These are phyloP conservation scores for Spea hammondii DNA, from an alignment of 2,797 vertebrate genomes.

Conservation along the genomic window DNA sequence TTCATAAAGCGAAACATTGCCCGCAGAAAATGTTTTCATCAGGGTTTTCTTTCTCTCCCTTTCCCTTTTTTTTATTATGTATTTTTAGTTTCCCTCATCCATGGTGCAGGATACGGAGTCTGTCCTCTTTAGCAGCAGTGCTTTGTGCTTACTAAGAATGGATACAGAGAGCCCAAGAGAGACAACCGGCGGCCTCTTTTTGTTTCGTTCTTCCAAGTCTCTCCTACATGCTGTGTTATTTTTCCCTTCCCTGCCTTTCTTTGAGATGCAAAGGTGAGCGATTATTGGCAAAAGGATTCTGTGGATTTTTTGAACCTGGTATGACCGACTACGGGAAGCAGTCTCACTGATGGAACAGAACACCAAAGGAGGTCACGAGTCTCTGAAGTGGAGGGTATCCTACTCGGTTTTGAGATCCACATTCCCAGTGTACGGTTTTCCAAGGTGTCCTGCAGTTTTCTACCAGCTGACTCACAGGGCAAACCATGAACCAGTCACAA, in stretches of 20 bases:
- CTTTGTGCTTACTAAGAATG: slow-evolving; percentile 69
- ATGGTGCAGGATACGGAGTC: slow-evolving; percentile 52
- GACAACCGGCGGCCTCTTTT: slow-evolving; percentile 66
- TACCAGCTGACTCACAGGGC: slow-evolving; percentile 33
- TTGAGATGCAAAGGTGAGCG: slow-evolving; percentile 66
- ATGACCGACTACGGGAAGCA: slow-evolving; percentile 74
- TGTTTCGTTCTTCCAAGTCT: slow-evolving; percentile 13
- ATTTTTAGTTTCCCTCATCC: slow-evolving; percentile 58
- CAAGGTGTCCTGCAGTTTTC: slow-evolving; percentile 54
- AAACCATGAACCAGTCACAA: slow-evolving; percentile 89
- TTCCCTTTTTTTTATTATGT: slow-evolving; percentile 52
- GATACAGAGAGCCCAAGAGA: slow-evolving; percentile 61
- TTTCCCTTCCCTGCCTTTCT: slow-evolving; percentile 51
- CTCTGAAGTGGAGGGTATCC: slow-evolving; percentile 58
- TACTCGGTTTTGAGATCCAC: slow-evolving; percentile 13
- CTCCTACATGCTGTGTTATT: slow-evolving; percentile 26
- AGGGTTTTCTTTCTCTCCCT: slow-evolving; percentile 51
- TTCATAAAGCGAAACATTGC: slow-evolving; percentile 17
- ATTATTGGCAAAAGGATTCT: slow-evolving; percentile 58
- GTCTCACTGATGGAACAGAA: slow-evolving; percentile 71
- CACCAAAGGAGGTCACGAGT: slow-evolving; percentile 62
- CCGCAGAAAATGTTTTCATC: slow-evolving; percentile 55
- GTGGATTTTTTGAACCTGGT: slow-evolving; percentile 67
- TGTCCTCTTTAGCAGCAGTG: slow-evolving; percentile 65
- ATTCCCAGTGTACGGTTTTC: slow-evolving; percentile 46